Conservation (phyloP, 2,113 vertebrate genomes). For the Kryptolebias marmoratus region DNA sequence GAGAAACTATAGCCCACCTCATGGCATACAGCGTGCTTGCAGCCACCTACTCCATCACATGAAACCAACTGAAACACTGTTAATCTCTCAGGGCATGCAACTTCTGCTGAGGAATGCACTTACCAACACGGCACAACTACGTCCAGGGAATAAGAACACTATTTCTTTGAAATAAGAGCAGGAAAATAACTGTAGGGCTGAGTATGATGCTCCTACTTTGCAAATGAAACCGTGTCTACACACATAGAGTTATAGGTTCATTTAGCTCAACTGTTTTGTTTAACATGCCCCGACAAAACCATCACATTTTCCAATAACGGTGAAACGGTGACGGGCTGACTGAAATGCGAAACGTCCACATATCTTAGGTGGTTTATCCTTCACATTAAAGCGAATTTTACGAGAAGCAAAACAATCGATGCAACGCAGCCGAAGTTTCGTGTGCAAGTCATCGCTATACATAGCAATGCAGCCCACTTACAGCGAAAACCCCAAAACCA, state of each 20-base stretch:
- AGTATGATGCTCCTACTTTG: too few species aligned
- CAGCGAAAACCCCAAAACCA: conserved; percentile 75
- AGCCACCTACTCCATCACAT: conserved; percentile 68
- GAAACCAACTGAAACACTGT: conserved; percentile 58
- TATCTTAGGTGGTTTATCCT: too few species aligned
- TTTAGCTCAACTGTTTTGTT: too few species aligned
- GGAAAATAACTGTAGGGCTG: conserved; percentile 1
- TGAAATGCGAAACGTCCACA: too few species aligned
- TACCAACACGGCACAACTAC: conserved; percentile 52
- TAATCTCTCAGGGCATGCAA: conserved; percentile 58
- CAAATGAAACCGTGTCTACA: too few species aligned
- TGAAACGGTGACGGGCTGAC: too few species aligned
- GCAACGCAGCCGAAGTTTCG: conserved; percentile 68
- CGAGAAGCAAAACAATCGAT: conserved; percentile 76
- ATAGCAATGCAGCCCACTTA: conserved; percentile 70
- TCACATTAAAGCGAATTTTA: neutral
- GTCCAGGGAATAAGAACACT: conserved; percentile 35
- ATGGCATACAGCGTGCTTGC: conserved; percentile 17
- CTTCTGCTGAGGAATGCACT: conserved; percentile 64
- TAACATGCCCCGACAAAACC: too few species aligned
- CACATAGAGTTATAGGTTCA: too few species aligned
- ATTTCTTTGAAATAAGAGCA: conserved; percentile 15
- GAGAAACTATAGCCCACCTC: conserved; percentile 28
- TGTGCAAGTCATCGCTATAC: conserved; percentile 70
- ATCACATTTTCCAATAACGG: too few species aligned